Evolutionary conservation across 2,888 invertebrate genomes (phyloP).

Genomic region (Drosophila barbarae): DNA sequence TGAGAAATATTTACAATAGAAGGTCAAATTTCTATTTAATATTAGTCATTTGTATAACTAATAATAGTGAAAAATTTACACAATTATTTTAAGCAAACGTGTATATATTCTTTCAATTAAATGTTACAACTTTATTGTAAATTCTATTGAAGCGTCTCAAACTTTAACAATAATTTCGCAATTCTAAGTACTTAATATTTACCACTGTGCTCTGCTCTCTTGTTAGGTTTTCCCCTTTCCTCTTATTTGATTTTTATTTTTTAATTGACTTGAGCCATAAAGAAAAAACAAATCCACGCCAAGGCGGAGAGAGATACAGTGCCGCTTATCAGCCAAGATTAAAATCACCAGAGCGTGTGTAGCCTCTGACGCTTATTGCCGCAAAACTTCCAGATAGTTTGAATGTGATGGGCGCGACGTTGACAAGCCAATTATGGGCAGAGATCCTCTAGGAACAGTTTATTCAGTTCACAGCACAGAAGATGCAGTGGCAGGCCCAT

Average conservation of each 20-base stretch:
- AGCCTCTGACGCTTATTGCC: constrained; percentile 57
- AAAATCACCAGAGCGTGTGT: constrained; percentile 35
- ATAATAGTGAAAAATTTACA: not conserved
- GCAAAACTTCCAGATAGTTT: constrained; percentile 6
- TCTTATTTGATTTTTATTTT: constrained; percentile 34
- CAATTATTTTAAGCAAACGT: not conserved
- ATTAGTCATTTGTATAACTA: not conserved
- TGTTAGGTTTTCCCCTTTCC: not conserved
- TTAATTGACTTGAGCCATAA: constrained; percentile 49
- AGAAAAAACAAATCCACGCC: constrained; percentile 28
- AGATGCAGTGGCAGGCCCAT: constrained; percentile 91
- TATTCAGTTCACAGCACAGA: constrained; percentile 81
- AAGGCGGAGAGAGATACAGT: constrained; percentile 36
- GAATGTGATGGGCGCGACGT: not conserved
- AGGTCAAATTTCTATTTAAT: not conserved
- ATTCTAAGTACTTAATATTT: not conserved
- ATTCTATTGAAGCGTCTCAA: not conserved
- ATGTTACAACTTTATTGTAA: constrained; percentile 1
- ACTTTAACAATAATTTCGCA: not conserved
- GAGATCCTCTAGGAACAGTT: constrained; percentile 78
- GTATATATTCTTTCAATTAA: not conserved
- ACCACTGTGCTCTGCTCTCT: constrained; percentile 25
- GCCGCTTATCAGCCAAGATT: constrained; percentile 51
- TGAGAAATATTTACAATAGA: too few species aligned
- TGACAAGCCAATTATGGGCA: constrained; percentile 5